These are phyloP conservation scores for Drosophila borborema DNA, from an alignment of 2,888 invertebrate genomes.

Conservation along the genomic window DNA sequence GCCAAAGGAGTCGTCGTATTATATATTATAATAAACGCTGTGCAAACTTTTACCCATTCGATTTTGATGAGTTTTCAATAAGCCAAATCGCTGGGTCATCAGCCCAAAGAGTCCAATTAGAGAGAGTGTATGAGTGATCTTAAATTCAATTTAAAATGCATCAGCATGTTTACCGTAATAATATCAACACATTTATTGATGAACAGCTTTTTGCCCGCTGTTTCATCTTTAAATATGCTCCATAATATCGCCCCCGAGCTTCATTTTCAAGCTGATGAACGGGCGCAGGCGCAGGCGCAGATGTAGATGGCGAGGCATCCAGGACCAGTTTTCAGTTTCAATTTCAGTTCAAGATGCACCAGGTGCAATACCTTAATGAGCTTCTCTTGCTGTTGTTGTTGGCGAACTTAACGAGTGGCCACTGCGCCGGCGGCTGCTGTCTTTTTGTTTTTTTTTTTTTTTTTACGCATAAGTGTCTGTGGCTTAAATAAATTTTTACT, in stretches of 20 bases:
- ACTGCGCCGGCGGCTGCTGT: conserved; percentile 60
- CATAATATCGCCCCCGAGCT: conserved; percentile 57
- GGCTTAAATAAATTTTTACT: conserved; percentile 61
- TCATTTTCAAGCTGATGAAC: conserved; percentile 22
- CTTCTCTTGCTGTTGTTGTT: conserved; percentile 50
- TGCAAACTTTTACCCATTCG: conserved; percentile 66
- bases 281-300: conserved; percentile 18
- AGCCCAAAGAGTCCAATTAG: conserved; percentile 56
- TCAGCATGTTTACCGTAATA: conserved; percentile 79
- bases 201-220: conserved; percentile 18
- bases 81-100: conserved; percentile 56
- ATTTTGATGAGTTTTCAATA: conserved; percentile 69
- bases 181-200: conserved; percentile 78
- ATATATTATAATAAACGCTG: conserved; percentile 48
- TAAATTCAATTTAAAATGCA: conserved; percentile 79
- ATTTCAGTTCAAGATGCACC: conserved; percentile 47
- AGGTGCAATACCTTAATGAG: conserved; percentile 79
- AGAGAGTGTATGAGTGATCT: conserved; percentile 56
- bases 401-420: conserved; percentile 53
- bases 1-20: neutral
- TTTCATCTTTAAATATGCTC: conserved; percentile 46
- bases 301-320: conserved; percentile 22
- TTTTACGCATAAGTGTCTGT: conserved; percentile 37
- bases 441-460: conserved; percentile 22
- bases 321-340: conserved; percentile 32